These are phyloP conservation scores for Candoia aspera DNA, from an alignment of 2,113 vertebrate genomes.

Conservation along the genomic window DNA sequence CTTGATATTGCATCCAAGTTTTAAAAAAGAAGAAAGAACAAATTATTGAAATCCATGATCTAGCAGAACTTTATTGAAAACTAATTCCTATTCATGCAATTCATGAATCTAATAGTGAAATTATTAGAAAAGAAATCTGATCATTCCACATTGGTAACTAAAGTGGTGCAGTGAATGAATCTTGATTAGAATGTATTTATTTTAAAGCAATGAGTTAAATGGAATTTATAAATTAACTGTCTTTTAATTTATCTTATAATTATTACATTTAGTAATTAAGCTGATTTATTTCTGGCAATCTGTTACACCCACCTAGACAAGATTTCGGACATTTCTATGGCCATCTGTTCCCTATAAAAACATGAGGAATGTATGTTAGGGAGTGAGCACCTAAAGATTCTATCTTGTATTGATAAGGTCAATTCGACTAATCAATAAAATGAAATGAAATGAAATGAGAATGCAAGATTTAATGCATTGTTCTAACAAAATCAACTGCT, in stretches of 20 bases:
- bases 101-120: conserved; percentile 33
- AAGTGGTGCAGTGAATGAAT: conserved; percentile 8
- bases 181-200: conserved; percentile 9
- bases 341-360: conserved; percentile 95
- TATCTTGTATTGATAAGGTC: too few species aligned
- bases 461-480: background rate
- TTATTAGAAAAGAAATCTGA: conserved; percentile 16
- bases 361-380: conserved; percentile 52
- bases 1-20: background rate
- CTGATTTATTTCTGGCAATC: conserved; percentile 26
- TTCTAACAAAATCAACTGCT: background rate
- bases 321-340: conserved; percentile 91
- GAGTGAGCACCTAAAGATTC: too few species aligned
- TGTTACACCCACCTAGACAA: conserved; percentile 90
- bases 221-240: background rate
- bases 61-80: conserved; percentile 22
- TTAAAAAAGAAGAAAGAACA: background rate
- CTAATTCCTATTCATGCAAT: conserved; percentile 29
- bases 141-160: background rate
- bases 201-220: background rate
- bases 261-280: conserved; percentile 48
- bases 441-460: too few species aligned
- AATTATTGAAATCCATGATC: conserved; percentile 1
- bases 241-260: conserved; percentile 26
- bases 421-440: too few species aligned